Conservation (phyloP, 1,140 invertebrate genomes). For the Drosophila dunni region DNA sequence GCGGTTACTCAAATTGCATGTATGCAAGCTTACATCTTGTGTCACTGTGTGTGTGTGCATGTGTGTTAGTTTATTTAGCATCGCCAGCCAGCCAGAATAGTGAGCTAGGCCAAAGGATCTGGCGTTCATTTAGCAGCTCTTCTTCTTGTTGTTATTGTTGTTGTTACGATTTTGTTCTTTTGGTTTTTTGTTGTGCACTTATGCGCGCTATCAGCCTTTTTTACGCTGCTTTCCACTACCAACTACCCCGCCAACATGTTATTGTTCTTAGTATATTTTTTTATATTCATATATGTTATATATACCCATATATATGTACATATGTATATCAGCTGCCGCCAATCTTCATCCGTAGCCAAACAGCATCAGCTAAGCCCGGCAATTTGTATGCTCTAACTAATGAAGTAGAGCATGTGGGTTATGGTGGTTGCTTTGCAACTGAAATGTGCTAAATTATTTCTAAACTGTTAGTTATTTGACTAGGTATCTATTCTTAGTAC, state of each 20-base stretch:
- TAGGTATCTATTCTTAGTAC: too few relatives aligned
- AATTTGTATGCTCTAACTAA: constrained; percentile 56
- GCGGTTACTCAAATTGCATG: constrained; percentile 84
- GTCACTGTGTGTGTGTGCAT: constrained; percentile 43
- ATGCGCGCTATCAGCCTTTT: constrained; percentile 77
- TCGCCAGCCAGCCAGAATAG: constrained; percentile 59
- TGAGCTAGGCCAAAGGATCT: constrained; percentile 63
- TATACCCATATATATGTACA: constrained; percentile 21
- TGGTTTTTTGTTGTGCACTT: constrained; percentile 65
- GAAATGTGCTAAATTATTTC: too few relatives aligned
- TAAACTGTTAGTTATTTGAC: too few relatives aligned
- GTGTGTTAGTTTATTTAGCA: constrained; percentile 75
- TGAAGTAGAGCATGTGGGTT: neutral
- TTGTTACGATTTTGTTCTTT: constrained; percentile 35
- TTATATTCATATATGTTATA: constrained; percentile 20
- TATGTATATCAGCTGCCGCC: constrained; percentile 56
- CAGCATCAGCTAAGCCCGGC: constrained; percentile 37
- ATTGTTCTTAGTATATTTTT: constrained; percentile 59
- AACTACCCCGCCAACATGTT: constrained; percentile 38
- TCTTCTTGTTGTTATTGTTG: constrained; percentile 25
- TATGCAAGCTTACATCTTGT: constrained; percentile 77
- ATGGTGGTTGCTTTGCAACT: neutral
- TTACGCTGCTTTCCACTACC: constrained; percentile 53
- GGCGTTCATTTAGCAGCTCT: constrained; percentile 55
- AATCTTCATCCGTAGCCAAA: constrained; percentile 59